Evolutionary conservation across 2,797 vertebrate species (phyloP).

Genomic region (Pseudochromis fuscus): DNA sequence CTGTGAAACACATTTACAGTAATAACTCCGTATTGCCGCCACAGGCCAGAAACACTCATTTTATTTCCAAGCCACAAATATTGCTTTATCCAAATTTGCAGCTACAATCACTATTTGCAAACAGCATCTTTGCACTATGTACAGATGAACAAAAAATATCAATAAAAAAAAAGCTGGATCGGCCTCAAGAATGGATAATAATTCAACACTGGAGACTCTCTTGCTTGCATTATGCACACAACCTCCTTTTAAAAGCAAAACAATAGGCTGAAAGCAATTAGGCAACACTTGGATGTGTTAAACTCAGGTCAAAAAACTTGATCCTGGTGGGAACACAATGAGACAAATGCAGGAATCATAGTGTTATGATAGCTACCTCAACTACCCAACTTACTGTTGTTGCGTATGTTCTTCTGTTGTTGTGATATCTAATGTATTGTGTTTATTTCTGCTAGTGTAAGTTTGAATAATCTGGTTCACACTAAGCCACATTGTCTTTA

Average conservation of each 20-base stretch:
- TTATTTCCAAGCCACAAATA: slow-evolving; percentile 10
- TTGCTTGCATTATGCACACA: slow-evolving; percentile 14
- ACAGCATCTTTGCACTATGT: background rate
- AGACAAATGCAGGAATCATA: no score
- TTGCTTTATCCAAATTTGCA: slow-evolving; percentile 18
- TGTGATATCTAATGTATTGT: no score
- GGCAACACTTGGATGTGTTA: background rate
- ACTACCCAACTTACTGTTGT: no score
- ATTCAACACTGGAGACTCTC: background rate
- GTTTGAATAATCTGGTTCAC: no score
- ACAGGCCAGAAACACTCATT: slow-evolving; percentile 12
- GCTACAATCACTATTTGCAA: slow-evolving; percentile 1
- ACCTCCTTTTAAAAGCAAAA: slow-evolving; percentile 10
- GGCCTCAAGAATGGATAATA: background rate
- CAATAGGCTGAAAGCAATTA: background rate
- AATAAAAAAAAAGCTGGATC: slow-evolving; percentile 2
- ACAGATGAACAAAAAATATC: slow-evolving; percentile 1
- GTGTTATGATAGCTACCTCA: no score
- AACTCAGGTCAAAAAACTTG: no score
- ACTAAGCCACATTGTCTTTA: no score
- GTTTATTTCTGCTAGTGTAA: no score
- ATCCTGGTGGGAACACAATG: no score
- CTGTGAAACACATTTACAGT: slow-evolving; percentile 43
- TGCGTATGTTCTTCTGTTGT: no score
- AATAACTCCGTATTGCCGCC: slow-evolving; percentile 37